A percentile compares a stretch with the other conserved stretches of the same genome.
These are phyloP conservation scores for Lanistes nyassanus DNA, from an alignment of 1,140 invertebrate genomes.

Conservation along the genomic window DNA sequence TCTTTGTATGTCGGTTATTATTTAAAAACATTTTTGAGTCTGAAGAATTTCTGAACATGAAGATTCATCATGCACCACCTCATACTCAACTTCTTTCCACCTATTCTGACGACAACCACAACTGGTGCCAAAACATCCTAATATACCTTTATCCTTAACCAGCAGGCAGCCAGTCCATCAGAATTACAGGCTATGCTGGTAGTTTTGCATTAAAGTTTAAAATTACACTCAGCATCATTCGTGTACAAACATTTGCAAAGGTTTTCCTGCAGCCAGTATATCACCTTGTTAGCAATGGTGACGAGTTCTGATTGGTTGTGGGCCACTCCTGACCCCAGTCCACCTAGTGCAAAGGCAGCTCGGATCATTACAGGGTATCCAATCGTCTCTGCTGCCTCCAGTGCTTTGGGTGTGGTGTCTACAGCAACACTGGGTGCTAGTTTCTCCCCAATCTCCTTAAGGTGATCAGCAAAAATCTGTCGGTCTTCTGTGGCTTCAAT, in stretches of 20 bases:
- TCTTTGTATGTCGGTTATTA: too few species aligned
- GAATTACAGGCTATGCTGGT: slow-evolving; percentile 21
- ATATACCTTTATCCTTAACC: too few species aligned
- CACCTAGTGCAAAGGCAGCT: slow-evolving; percentile 94
- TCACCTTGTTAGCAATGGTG: slow-evolving; percentile 28
- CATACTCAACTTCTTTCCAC: slow-evolving; percentile 99
- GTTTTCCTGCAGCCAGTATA: too few species aligned
- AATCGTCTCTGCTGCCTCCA: slow-evolving; percentile 84
- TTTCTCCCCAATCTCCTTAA: slow-evolving; percentile 88
- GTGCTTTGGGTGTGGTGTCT: slow-evolving; percentile 78
- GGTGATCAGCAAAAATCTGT: slow-evolving; percentile 89
- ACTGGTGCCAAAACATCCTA: too few species aligned
- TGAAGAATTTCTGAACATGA: too few species aligned
- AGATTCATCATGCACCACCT: slow-evolving; percentile 97
- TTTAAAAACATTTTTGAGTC: too few species aligned
- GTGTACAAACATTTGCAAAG: not conserved
- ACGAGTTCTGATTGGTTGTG: slow-evolving; percentile 32
- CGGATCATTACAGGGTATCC: slow-evolving; percentile 95
- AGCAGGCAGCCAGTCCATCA: slow-evolving; percentile 98
- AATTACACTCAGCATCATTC: too few species aligned
- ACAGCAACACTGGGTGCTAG: slow-evolving; percentile 93
- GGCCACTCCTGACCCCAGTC: slow-evolving; percentile 96
- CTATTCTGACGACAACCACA: too few species aligned
- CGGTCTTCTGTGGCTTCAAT: slow-evolving; percentile 97
- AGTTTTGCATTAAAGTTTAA: not conserved